Percentiles rank a stretch among this genome's conserved stretches.
These are phyloP conservation scores for Megaustenia siamemsis DNA, from an alignment of 2,888 invertebrate species.

Conservation along the genomic window DNA sequence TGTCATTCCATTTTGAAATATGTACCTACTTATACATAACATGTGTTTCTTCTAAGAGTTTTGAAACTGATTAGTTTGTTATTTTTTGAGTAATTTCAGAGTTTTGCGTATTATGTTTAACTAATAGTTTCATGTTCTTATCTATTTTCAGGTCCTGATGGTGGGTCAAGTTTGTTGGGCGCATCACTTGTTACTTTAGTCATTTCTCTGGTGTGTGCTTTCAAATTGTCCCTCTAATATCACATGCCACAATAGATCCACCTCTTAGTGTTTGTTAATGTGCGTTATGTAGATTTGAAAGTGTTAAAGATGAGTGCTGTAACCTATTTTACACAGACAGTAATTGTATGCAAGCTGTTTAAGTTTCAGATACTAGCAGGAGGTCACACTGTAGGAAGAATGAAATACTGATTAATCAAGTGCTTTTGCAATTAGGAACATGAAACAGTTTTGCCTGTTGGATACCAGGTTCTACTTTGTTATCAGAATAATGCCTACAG, in stretches of 20 bases:
- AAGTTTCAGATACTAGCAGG: neutral
- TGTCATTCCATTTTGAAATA: too few relatives aligned
- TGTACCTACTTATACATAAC: too few relatives aligned
- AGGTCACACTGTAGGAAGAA: neutral
- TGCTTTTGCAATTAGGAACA: neutral
- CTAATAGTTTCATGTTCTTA: neutral
- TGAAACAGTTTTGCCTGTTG: neutral
- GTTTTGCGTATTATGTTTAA: too few relatives aligned
- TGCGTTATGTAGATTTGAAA: neutral
- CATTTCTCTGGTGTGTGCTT: constrained; percentile 1
- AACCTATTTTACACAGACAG: too few relatives aligned
- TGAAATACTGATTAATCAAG: neutral
- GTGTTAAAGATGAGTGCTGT: neutral
- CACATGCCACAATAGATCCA: constrained; percentile 2
- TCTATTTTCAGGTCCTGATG: constrained; percentile 37
- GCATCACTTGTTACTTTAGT: constrained; percentile 27
- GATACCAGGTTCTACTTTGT: neutral
- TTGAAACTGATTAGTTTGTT: too few relatives aligned
- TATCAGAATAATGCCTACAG: too few relatives aligned
- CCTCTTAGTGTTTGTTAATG: neutral
- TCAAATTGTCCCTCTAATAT: neutral
- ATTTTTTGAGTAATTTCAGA: too few relatives aligned
- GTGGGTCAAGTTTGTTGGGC: neutral
- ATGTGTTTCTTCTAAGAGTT: too few relatives aligned
- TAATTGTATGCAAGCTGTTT: constrained; percentile 9